phyloP scores from a whole-genome alignment of 2,888 invertebrate species.

The Drosophila maculinotata region DNA sequence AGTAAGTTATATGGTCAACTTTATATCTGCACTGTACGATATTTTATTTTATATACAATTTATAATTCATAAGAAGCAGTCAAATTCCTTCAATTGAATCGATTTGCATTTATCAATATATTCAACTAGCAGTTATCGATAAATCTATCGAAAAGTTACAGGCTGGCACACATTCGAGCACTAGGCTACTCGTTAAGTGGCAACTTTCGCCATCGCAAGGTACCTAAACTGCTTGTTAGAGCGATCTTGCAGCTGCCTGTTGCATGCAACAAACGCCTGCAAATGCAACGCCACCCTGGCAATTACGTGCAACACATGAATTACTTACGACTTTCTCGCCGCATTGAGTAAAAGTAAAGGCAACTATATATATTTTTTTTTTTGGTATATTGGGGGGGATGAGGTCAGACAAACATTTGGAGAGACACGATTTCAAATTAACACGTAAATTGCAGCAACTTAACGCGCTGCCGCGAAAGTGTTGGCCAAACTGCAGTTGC shows the following conservation, averaged over 20 bases:
- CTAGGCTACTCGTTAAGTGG: conserved; percentile 37
- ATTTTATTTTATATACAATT: no score
- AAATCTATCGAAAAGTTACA: conserved; percentile 18
- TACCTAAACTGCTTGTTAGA: conserved; percentile 37
- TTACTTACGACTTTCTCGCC: conserved; percentile 70
- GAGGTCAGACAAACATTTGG: conserved; percentile 54
- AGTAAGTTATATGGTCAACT: no score
- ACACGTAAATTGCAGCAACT: conserved; percentile 76
- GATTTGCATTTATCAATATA: background rate
- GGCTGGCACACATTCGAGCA: conserved; percentile 5
- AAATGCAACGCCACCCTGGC: conserved; percentile 36
- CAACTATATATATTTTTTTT: background rate
- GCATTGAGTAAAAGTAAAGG: conserved; percentile 56
- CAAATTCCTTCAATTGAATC: background rate
- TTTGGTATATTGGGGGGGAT: conserved; percentile 23
- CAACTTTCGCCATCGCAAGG: conserved; percentile 44
- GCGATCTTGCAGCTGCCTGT: conserved; percentile 36
- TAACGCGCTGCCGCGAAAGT: conserved; percentile 64
- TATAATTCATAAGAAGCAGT: no score
- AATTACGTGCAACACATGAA: conserved; percentile 64
- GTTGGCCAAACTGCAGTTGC: conserved; percentile 51
- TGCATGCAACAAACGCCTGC: conserved; percentile 29
- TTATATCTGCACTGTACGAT: no score
- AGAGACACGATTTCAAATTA: conserved; percentile 75
- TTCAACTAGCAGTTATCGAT: background rate